Conservation (phyloP, 1,140 invertebrate genomes). For the Ganaspis sp. region DNA sequence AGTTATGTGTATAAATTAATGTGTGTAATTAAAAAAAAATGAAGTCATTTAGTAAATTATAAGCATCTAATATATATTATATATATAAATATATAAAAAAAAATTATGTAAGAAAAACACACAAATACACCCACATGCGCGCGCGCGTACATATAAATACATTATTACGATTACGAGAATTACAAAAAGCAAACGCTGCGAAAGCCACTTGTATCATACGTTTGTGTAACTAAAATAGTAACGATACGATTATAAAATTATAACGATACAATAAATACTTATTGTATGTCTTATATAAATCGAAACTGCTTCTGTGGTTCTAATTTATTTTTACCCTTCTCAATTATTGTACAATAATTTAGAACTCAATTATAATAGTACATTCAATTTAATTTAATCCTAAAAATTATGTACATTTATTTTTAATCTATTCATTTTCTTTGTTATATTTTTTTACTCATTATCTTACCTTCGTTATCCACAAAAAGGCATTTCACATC, state of each 20-base stretch:
- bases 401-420: no score
- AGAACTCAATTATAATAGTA: no score
- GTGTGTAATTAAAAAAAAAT: conserved; percentile 66
- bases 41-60: conserved; percentile 66
- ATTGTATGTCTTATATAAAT: conserved; percentile 63
- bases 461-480: no score
- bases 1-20: conserved; percentile 70
- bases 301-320: conserved; percentile 43
- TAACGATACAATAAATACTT: conserved; percentile 66
- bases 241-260: conserved; percentile 63
- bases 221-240: conserved; percentile 64
- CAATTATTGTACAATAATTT: neutral
- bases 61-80: conserved; percentile 46
- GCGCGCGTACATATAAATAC: conserved; percentile 31
- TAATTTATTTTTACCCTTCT: conserved; percentile 13
- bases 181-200: conserved; percentile 48
- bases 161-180: conserved; percentile 43
- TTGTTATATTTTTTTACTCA: no score
- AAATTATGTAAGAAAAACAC: conserved; percentile 31
- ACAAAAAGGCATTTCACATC: no score
- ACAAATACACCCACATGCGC: conserved; percentile 33
- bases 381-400: no score
- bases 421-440: no score
- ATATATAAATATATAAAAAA: conserved; percentile 31
- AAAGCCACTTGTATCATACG: conserved; percentile 59